Evolutionary conservation across 2,888 invertebrate genomes (phyloP), one percentile per base, ranked within the genome.

Genomic region (Andrena minutula): DNA sequence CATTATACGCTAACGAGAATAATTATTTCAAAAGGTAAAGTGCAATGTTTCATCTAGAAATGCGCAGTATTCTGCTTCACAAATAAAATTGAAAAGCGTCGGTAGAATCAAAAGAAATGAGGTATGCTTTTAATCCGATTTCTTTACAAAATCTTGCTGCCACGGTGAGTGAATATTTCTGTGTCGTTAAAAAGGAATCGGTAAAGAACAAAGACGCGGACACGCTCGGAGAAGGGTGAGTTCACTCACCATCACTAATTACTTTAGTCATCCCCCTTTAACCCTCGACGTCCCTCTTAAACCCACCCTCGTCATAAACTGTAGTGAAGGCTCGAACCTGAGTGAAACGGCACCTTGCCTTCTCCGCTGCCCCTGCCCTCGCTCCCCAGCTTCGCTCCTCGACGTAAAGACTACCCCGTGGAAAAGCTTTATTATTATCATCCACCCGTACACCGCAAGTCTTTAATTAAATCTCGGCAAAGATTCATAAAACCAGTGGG

Each of bases 231-330:
- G 58, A 76, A 79, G 86, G 85, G 84, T 81, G 83, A 84, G 84
- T 82, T 89, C 89, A 86, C 87, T 90, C 90, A 88, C 88, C 90
- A 86, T 91, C 89, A 90, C 91, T 92, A 92, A 92, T 92, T 92
- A 92, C 90, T 89, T 90, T 89, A 89, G 87, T 88, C 88, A 90
- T 86, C 87, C 87, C 89, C 86, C 85, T 87, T 86, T 87, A 86
- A 79, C 85, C 86, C 85, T 86, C 86, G 83, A 84, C 84, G 82
- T 86, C 82, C 86, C 88, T 88, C 88, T 88, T 88, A 88, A 88
- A 84, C 86, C 85, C 89, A 89, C 88, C 89, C 86, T 89, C 85
- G 86, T 88, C 88, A 86, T 85, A 88, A 91, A 89, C 86, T 88
- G 89, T 88, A 88, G 89, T 86, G 88, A 86, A 86, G 82, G 82